Conservation (phyloP, 2,797 vertebrate genomes). For the Anguilla anguilla region DNA sequence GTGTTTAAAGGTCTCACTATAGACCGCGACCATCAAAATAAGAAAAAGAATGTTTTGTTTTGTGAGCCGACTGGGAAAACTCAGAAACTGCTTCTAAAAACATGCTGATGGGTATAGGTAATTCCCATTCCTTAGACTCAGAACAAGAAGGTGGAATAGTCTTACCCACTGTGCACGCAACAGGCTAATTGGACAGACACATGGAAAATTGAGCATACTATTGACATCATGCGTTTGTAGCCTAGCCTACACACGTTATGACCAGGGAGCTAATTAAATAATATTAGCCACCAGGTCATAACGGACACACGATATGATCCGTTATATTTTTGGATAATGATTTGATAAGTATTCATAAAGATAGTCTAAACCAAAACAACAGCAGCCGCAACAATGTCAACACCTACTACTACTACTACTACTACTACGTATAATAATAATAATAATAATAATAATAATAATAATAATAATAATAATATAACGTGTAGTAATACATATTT, state of each 20-base stretch:
- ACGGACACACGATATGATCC: neutral
- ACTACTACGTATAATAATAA: conserved; percentile 25
- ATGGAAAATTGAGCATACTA: neutral
- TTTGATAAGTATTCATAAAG: neutral
- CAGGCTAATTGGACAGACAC: neutral
- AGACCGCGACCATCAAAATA: conserved; percentile 57
- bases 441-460: neutral
- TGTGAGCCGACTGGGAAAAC: conserved; percentile 21
- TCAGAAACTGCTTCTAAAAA: neutral
- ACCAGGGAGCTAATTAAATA: neutral
- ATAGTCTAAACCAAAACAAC: neutral
- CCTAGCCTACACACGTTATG: neutral
- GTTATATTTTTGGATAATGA: neutral
- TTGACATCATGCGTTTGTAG: neutral
- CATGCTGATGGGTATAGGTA: neutral
- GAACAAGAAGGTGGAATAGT: neutral
- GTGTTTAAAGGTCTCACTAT: conserved; percentile 26
- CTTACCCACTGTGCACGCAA: neutral
- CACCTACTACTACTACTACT: conserved; percentile 47
- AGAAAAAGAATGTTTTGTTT: conserved; percentile 49
- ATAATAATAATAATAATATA: neutral
- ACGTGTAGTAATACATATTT: neutral
- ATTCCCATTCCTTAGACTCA: neutral
- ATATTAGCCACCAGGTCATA: neutral
- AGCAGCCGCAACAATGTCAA: conserved; percentile 45